These are phyloP conservation scores for Gambusia yucatana DNA, from an alignment of 2,797 vertebrate species.

Conservation along the genomic window DNA sequence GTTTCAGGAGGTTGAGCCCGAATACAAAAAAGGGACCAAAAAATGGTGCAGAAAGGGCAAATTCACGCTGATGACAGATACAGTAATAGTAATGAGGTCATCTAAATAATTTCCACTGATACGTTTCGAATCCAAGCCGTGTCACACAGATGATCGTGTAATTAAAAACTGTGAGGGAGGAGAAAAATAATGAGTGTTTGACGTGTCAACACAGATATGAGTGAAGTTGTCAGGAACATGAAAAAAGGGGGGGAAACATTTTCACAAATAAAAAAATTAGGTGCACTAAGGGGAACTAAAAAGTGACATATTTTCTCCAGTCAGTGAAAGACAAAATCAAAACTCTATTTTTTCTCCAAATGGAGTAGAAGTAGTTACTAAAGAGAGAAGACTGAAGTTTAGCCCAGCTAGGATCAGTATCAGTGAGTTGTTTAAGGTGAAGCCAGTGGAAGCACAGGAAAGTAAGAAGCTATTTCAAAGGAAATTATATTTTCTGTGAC, in stretches of 20 bases:
- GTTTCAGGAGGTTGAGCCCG: conserved; percentile 30
- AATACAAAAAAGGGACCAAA: not conserved
- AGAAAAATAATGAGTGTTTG: conserved; percentile 8
- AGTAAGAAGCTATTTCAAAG: not conserved
- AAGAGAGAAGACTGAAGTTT: not conserved
- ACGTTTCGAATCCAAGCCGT: no score
- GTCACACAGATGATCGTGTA: not conserved
- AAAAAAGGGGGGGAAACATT: not conserved
- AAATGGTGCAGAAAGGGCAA: not conserved
- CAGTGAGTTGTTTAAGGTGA: not conserved
- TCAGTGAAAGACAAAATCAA: not conserved
- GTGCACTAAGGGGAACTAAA: not conserved
- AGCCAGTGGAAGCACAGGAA: not conserved
- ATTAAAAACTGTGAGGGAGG: not conserved
- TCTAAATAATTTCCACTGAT: not conserved
- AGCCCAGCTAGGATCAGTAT: not conserved
- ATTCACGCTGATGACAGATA: not conserved
- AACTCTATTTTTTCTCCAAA: not conserved
- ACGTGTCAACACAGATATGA: conserved; percentile 13
- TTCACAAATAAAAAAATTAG: not conserved
- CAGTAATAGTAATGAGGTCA: not conserved
- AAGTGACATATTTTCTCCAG: not conserved
- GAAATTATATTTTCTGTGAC: not conserved
- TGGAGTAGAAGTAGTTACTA: not conserved
- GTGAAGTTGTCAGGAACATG: not conserved